Conservation (phyloP, 2,113 vertebrate genomes). For the Myotis davidii region DNA sequence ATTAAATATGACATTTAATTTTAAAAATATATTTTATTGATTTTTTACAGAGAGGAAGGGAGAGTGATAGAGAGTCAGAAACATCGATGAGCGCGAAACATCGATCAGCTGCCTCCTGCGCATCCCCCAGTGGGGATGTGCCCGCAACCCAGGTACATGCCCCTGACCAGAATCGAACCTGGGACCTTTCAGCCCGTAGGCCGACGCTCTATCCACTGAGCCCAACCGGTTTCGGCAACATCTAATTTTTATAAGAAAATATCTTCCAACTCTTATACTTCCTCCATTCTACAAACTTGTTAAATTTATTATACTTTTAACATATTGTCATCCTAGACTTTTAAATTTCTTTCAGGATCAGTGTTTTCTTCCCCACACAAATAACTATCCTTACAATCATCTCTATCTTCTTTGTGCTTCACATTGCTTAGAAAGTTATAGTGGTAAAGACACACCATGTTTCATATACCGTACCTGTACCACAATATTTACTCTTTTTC, state of each 20-base stretch:
- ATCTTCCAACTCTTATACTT: background rate
- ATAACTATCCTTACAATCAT: background rate
- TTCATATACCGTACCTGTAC: background rate
- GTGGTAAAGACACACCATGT: background rate
- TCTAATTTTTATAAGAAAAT: background rate
- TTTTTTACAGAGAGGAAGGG: too few species aligned
- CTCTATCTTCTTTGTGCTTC: background rate
- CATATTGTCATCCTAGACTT: background rate
- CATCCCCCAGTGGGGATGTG: too few species aligned
- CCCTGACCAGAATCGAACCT: too few species aligned
- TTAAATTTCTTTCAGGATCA: background rate
- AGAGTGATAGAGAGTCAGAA: too few species aligned
- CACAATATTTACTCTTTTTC: background rate
- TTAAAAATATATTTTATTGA: too few species aligned
- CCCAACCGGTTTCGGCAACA: too few species aligned
- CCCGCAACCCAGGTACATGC: too few species aligned
- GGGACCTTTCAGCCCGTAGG: too few species aligned
- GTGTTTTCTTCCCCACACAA: background rate
- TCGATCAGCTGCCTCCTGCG: too few species aligned
- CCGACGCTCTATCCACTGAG: too few species aligned
- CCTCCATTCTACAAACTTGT: background rate
- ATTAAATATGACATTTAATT: background rate
- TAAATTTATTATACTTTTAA: background rate
- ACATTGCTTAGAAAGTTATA: background rate
- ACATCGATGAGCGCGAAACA: too few species aligned